Percentiles rank a stretch among this genome's conserved stretches.
These are phyloP conservation scores for Drepanosiphum platanoidis DNA, from an alignment of 2,888 invertebrate species.

Conservation along the genomic window DNA sequence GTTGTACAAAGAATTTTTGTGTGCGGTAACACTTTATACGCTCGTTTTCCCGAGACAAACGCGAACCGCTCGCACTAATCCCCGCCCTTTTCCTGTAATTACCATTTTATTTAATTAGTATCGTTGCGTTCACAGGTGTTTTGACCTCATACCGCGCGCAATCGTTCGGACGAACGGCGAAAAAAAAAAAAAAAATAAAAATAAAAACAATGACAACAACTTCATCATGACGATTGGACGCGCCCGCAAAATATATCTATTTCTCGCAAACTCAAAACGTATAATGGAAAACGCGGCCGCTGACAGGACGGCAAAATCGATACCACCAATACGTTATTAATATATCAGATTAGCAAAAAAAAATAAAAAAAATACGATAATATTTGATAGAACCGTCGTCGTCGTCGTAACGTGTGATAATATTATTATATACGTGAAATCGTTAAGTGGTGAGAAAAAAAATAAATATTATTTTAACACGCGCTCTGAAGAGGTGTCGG, in stretches of 20 bases:
- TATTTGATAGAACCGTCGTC: background rate
- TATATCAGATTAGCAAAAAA: too few relatives aligned
- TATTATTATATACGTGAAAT: background rate
- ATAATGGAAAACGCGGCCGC: background rate
- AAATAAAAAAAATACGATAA: too few relatives aligned
- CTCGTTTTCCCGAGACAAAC: conserved; percentile 35
- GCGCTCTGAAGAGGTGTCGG: conserved; percentile 19
- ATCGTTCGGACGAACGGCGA: background rate
- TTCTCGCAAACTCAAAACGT: background rate
- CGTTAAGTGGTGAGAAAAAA: conserved; percentile 35
- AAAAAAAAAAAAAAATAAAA: conserved; percentile 5
- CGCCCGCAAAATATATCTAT: background rate
- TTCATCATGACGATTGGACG: background rate
- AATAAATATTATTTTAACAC: conserved; percentile 8
- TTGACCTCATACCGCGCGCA: conserved; percentile 22
- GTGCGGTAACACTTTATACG: background rate
- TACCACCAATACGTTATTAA: background rate
- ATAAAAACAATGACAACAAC: background rate
- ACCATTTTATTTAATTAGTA: conserved; percentile 51
- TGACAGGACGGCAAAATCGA: background rate
- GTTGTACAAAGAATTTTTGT: conserved; percentile 30
- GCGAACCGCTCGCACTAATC: conserved; percentile 19
- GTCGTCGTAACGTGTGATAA: background rate
- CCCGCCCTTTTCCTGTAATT: conserved; percentile 56
- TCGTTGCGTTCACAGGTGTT: conserved; percentile 40